These are phyloP conservation scores for Burhinus bistriatus DNA, from an alignment of 2,113 vertebrate genomes.

Conservation along the genomic window DNA sequence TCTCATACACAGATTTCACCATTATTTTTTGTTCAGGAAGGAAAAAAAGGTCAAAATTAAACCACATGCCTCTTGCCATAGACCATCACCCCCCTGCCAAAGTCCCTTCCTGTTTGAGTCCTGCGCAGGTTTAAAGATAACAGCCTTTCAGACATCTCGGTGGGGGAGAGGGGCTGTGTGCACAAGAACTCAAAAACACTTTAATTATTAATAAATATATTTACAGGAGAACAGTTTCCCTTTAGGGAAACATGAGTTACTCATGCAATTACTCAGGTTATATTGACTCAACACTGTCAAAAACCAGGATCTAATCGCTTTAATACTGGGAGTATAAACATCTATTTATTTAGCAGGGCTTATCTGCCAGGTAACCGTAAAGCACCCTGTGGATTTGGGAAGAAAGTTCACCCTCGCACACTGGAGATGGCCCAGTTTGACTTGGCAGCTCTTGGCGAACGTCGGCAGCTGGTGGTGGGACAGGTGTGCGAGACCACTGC, in stretches of 20 bases:
- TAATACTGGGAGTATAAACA: neutral
- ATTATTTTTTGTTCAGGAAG: neutral
- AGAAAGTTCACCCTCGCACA: fast-evolving
- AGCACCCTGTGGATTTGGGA: neutral
- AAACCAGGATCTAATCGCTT: neutral
- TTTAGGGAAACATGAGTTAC: constrained; percentile 49
- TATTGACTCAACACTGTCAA: neutral
- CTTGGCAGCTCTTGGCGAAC: neutral
- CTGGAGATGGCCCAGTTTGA: neutral
- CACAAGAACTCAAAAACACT: neutral
- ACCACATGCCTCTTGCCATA: neutral
- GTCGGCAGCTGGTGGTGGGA: fast-evolving
- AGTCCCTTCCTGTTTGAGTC: neutral
- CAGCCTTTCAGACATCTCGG: neutral
- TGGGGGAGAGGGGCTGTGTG: neutral
- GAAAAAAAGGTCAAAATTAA: neutral
- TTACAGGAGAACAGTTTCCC: constrained; percentile 34
- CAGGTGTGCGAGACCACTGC: fast-evolving
- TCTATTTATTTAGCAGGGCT: neutral
- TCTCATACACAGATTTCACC: neutral
- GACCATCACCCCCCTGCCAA: neutral
- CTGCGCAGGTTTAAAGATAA: neutral
- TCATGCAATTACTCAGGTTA: constrained; percentile 10
- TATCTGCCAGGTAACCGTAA: neutral
- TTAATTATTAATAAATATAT: constrained; percentile 55